Percentiles rank a stretch among this genome's conserved stretches.
phyloP scores from a whole-genome alignment of 2,888 invertebrate genomes.

The Odontocolon sp. region DNA sequence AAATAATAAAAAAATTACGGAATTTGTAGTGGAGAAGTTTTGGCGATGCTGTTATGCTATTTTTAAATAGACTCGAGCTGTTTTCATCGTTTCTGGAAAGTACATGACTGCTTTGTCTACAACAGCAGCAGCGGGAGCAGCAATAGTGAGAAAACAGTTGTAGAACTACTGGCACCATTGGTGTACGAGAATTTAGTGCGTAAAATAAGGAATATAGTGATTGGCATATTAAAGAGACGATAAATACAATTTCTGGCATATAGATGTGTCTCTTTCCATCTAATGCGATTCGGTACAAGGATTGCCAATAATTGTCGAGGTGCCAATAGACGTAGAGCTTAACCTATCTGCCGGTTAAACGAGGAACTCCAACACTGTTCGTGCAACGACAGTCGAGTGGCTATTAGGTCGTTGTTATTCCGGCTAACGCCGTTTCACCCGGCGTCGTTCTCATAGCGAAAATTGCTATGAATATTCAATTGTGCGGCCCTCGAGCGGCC shows the following conservation, averaged over 20 bases:
- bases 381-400: slow-evolving; percentile 43
- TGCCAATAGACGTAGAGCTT: not conserved
- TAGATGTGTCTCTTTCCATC: no score
- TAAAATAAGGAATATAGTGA: no score
- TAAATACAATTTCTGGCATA: no score
- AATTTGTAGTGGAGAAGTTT: slow-evolving; percentile 7
- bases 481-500: slow-evolving; percentile 13
- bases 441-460: slow-evolving; percentile 37
- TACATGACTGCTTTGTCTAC: not conserved
- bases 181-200: no score
- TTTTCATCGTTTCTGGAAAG: slow-evolving; percentile 42
- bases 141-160: no score
- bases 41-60: not conserved
- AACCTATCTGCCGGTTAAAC: slow-evolving; percentile 30
- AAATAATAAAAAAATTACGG: not conserved
- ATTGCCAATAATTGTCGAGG: not conserved
- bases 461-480: slow-evolving; percentile 61
- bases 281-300: slow-evolving; percentile 30
- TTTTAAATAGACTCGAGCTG: slow-evolving; percentile 10
- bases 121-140: slow-evolving; percentile 6
- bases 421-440: slow-evolving; percentile 26
- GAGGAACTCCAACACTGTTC: slow-evolving; percentile 7
- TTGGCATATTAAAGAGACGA: no score
- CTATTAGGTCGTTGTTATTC: slow-evolving; percentile 59
- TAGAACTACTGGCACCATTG: no score